A percentile compares a stretch with the other conserved stretches of the same genome.
Conservation (phyloP, 2,888 invertebrate genomes). For the Cantharis rustica region DNA sequence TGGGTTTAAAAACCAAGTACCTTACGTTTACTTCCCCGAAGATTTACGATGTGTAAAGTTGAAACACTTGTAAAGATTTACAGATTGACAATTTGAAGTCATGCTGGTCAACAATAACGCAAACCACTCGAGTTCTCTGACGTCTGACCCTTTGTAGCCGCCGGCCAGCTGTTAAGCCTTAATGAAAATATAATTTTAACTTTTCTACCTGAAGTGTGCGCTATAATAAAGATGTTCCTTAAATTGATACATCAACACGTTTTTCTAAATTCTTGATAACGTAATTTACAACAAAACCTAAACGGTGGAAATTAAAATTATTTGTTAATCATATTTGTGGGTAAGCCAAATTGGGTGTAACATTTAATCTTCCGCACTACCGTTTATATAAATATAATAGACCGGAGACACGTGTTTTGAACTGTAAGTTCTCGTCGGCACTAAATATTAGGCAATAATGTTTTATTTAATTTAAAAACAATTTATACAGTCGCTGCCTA, state of each 20-base stretch:
- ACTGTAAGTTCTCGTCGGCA: background rate
- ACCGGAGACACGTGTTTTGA: background rate
- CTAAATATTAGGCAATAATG: background rate
- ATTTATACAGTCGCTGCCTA: background rate
- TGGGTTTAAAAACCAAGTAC: background rate
- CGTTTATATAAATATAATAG: background rate
- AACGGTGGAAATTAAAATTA: background rate
- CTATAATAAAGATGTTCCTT: slow-evolving; percentile 23
- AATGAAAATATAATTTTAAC: slow-evolving; percentile 38
- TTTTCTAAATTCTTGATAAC: background rate
- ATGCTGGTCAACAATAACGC: background rate
- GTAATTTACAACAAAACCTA: slow-evolving; percentile 9
- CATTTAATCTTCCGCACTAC: background rate
- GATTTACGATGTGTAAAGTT: background rate
- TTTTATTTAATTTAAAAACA: background rate
- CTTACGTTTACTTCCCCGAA: background rate
- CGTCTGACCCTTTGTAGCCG: slow-evolving; percentile 28
- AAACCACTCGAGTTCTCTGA: slow-evolving; percentile 1
- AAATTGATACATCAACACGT: slow-evolving; percentile 31
- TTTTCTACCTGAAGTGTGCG: slow-evolving; percentile 28
- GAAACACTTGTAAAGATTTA: background rate
- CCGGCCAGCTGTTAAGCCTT: slow-evolving; percentile 34
- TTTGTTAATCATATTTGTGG: background rate
- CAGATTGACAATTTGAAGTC: background rate
- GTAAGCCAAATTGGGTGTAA: background rate